Conservation (phyloP, 2,888 invertebrate genomes). For the Agonum fuliginosum region DNA sequence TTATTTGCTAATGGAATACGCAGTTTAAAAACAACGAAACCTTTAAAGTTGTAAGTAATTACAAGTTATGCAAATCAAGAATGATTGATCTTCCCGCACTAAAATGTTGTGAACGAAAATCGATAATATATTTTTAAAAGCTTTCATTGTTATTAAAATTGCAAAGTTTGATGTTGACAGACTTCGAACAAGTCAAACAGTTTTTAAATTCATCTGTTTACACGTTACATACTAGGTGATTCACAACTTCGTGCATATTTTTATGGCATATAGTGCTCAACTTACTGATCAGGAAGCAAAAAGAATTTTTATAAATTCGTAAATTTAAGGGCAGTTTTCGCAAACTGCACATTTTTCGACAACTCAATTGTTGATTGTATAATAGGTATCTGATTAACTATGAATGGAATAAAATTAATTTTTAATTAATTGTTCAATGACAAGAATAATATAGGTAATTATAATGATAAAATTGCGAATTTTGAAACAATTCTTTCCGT, state of each 20-base stretch:
- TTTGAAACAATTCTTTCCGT: too few relatives aligned
- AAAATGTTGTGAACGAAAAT: conserved; percentile 23
- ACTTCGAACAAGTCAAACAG: conserved; percentile 6
- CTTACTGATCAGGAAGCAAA: too few relatives aligned
- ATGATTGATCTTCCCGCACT: conserved; percentile 35
- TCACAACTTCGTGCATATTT: background rate
- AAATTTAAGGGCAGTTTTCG: too few relatives aligned
- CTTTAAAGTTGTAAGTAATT: conserved; percentile 23
- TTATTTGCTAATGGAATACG: conserved; percentile 12
- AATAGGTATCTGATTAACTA: too few relatives aligned
- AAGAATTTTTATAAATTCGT: too few relatives aligned
- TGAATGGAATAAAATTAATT: too few relatives aligned
- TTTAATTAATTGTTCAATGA: too few relatives aligned
- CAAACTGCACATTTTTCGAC: too few relatives aligned
- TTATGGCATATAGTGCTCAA: too few relatives aligned
- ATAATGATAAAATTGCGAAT: too few relatives aligned
- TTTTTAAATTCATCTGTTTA: conserved; percentile 1
- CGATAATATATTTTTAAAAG: conserved; percentile 27
- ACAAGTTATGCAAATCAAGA: conserved; percentile 10
- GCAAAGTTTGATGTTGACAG: conserved; percentile 1
- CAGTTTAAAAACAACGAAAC: background rate
- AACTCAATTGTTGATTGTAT: too few relatives aligned
- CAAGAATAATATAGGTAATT: too few relatives aligned
- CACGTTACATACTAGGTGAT: background rate
- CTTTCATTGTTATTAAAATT: conserved; percentile 26